Evolutionary conservation across 2,113 vertebrate species (phyloP).

Genomic region (Sinosuthora webbiana): DNA sequence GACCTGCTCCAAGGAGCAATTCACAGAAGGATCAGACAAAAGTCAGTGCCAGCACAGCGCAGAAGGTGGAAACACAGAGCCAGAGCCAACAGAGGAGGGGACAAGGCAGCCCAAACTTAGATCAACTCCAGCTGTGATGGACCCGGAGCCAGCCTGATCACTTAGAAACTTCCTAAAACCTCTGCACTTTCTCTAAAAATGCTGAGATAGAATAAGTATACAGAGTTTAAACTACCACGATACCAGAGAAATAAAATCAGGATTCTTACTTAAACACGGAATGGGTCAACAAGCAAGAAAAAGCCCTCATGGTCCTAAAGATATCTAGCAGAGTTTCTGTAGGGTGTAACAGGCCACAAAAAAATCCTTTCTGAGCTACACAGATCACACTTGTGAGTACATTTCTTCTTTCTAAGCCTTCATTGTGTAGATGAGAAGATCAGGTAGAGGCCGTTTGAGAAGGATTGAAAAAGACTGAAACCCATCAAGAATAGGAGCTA

Average conservation of each 20-base stretch:
- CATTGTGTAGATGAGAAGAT: background rate
- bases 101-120: constrained; percentile 41
- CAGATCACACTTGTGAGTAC: background rate
- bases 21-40: constrained; percentile 20
- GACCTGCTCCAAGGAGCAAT: constrained; percentile 7
- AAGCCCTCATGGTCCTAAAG: background rate
- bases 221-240: background rate
- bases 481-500: background rate
- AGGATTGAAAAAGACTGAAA: background rate
- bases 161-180: constrained; percentile 22
- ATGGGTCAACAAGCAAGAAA: background rate
- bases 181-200: constrained; percentile 29
- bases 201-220: background rate
- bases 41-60: background rate
- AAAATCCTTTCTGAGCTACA: background rate
- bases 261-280: background rate
- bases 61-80: constrained; percentile 46
- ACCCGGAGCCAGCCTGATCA: background rate
- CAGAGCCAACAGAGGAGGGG: constrained; percentile 28
- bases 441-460: background rate
- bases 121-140: constrained; percentile 61
- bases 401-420: background rate
- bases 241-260: background rate
- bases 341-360: background rate
- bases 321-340: background rate